Evolutionary conservation across 1,140 invertebrate species (phyloP), one percentile per base, ranked within the genome.

Genomic region (Arctopsyche grandis): DNA sequence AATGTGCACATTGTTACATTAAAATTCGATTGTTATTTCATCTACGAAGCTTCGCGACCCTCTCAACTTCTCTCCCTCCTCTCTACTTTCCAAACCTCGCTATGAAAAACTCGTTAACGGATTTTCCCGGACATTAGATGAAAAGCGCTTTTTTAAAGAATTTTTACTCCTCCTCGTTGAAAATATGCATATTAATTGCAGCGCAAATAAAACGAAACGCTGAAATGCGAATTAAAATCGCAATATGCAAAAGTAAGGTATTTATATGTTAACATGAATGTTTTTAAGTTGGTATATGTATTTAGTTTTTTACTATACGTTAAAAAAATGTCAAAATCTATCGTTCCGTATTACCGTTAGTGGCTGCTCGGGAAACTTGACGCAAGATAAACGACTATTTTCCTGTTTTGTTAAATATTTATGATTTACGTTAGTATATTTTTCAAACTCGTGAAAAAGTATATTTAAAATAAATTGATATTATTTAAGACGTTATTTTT

Each of bases 1-100:
- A 38, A 38, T 38, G 29, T 38, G 7, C 29, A 7, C 29, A 38
- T 38, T 38, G 56, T 60, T 60, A 21, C 21, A 19, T 60, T 60
- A 60, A 60, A 60, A 60, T 60, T 60, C 56, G n/a, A 60, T 60
- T 60, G 56, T 60, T 60, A 21, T 60, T 60, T 60, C 56, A 60
- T 60, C 56, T 60, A 16, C 14, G 56, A 16, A 16, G 5, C n/a
- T 60, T 60, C 21, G 56, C 21, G 16, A 19, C 56, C 56, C 16
- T 60, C 21, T 60, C 16, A 7, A 38, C 29, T 38, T 38, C 7
- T 38, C 29, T 7, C 29, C 7, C 56, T 7, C 29, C 7, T 16
- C n/a, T 21, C 56, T 5, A 60, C 19, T 60, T 19, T 60, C 21
- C 56, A 19, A 16, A 16, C n/a, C 56, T 16, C 56, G 29, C 56